A percentile compares a stretch with the other conserved stretches of the same genome.
Evolutionary conservation across 1,140 invertebrate genomes (phyloP).

Genomic region (Papilio xuthus): DNA sequence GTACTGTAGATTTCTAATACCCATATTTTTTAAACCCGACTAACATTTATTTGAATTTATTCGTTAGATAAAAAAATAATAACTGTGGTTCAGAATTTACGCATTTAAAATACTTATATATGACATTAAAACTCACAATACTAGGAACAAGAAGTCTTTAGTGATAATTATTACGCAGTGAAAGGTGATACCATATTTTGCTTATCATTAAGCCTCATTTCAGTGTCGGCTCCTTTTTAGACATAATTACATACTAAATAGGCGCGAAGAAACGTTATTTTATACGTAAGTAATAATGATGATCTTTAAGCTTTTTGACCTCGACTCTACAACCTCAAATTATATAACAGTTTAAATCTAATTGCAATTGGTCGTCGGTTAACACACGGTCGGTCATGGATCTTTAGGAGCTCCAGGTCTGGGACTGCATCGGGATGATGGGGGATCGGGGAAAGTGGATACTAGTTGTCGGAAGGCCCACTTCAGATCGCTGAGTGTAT

Average conservation of each 20-base stretch:
- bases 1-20: too few species aligned
- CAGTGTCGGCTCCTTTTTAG: not conserved
- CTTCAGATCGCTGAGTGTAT: too few species aligned
- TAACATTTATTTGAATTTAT: too few species aligned
- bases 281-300: not conserved
- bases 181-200: slow-evolving; percentile 13
- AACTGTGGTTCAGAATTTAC: not conserved
- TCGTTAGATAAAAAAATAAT: too few species aligned
- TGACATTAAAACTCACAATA: not conserved
- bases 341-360: too few species aligned
- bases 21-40: too few species aligned
- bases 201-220: not conserved
- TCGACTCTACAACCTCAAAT: not conserved
- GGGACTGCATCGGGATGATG: too few species aligned
- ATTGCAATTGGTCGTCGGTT: too few species aligned
- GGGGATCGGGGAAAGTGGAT: too few species aligned
- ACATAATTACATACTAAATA: not conserved
- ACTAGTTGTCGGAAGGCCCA: too few species aligned
- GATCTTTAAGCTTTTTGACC: not conserved
- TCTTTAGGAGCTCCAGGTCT: too few species aligned
- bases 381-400: too few species aligned
- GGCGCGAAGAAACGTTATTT: not conserved
- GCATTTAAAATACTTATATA: not conserved
- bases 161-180: slow-evolving; percentile 7
- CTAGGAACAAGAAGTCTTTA: not conserved